Percentiles rank a stretch among this genome's conserved stretches.
These are phyloP conservation scores for Limnephilus auricula DNA, from an alignment of 2,888 invertebrate species.

Conservation along the genomic window DNA sequence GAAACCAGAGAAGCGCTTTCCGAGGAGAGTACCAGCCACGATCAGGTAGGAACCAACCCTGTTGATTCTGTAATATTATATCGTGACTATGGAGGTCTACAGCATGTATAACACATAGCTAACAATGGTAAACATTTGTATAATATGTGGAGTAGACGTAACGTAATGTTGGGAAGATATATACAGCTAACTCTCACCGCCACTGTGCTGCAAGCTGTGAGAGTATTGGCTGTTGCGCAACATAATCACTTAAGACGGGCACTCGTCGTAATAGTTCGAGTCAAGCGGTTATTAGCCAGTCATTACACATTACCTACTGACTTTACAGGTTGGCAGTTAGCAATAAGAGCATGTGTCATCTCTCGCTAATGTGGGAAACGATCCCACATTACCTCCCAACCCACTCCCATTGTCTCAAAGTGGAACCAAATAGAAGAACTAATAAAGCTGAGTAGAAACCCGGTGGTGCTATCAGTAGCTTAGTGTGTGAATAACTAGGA, in stretches of 20 bases:
- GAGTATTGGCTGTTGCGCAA: neutral
- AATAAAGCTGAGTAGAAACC: neutral
- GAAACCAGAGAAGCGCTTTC: slow-evolving; percentile 85
- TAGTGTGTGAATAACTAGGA: neutral
- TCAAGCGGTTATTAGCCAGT: neutral
- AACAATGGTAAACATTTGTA: too few relatives aligned
- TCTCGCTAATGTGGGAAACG: neutral
- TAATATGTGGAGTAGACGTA: too few relatives aligned
- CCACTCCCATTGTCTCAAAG: neutral
- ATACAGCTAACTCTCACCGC: neutral
- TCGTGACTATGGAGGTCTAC: too few relatives aligned
- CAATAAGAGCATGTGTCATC: neutral
- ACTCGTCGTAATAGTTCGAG: neutral
- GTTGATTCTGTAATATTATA: neutral
- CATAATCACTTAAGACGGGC: neutral
- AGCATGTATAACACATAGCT: too few relatives aligned
- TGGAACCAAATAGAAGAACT: neutral
- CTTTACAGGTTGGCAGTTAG: neutral
- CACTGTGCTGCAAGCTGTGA: neutral
- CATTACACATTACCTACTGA: neutral
- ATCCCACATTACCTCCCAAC: neutral
- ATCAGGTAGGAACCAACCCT: slow-evolving; percentile 38
- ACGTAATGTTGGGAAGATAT: neutral
- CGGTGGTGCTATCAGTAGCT: neutral
- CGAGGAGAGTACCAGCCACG: slow-evolving; percentile 80